A percentile compares a stretch with the other conserved stretches of the same genome.
Conservation (phyloP, 2,888 invertebrate species). For the Alcis repandata region DNA sequence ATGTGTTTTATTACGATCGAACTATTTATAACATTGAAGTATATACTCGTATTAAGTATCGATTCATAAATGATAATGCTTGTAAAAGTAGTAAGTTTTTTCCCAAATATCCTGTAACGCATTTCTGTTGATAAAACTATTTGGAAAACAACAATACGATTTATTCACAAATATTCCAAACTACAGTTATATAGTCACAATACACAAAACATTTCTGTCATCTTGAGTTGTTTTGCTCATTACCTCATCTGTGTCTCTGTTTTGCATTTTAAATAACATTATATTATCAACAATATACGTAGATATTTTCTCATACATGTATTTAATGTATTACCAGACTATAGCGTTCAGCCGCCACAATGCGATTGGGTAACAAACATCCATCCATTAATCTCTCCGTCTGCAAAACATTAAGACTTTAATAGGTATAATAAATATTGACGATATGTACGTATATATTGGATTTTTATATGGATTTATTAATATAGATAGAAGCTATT, state of each 20-base stretch:
- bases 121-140: neutral
- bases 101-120: neutral
- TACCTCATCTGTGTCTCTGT: neutral
- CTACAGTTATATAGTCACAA: neutral
- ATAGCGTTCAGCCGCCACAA: neutral
- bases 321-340: neutral
- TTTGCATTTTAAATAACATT: neutral
- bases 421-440: conserved; percentile 3
- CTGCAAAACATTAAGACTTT: conserved; percentile 1
- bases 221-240: neutral
- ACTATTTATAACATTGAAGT: neutral
- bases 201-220: neutral
- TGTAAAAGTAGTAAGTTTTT: no score
- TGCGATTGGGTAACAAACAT: neutral
- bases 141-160: neutral
- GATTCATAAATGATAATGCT: no score
- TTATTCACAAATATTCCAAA: neutral
- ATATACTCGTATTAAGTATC: no score
- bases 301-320: neutral
- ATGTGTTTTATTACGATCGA: conserved; percentile 2
- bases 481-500: conserved; percentile 3
- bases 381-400: neutral
- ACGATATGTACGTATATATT: neutral
- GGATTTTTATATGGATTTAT: neutral
- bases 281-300: neutral